A percentile compares a stretch with the other conserved stretches of the same genome.
Conservation (phyloP, 2,113 vertebrate genomes). For the Pachypanchax playfairii region DNA sequence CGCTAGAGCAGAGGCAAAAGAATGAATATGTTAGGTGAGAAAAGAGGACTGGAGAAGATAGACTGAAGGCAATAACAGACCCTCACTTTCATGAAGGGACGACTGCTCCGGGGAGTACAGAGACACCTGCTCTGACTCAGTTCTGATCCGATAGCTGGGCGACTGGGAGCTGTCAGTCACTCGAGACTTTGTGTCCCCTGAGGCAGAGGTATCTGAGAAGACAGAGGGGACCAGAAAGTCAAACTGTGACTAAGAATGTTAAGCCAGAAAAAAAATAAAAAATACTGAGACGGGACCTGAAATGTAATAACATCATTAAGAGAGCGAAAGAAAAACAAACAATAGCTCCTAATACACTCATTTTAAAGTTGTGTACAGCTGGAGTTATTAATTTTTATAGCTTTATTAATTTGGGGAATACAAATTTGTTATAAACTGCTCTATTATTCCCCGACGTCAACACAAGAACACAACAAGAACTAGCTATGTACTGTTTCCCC, state of each 20-base stretch:
- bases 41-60: conserved; percentile 47
- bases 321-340: conserved; percentile 30
- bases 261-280: conserved; percentile 14
- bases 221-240: conserved; percentile 35
- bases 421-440: conserved; percentile 36
- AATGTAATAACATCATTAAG: conserved; percentile 33
- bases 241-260: conserved; percentile 20
- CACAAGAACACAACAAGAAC: conserved; percentile 39
- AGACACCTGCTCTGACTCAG: conserved; percentile 87
- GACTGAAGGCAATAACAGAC: conserved; percentile 86
- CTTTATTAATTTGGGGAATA: conserved; percentile 28
- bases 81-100: conserved; percentile 98
- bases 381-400: conserved; percentile 52
- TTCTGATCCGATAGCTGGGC: conserved; percentile 87
- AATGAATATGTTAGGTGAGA: not conserved
- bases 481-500: conserved; percentile 44
- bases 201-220: conserved; percentile 85
- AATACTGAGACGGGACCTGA: conserved; percentile 5
- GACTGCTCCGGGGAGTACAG: conserved; percentile 92
- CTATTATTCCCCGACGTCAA: conserved; percentile 7
- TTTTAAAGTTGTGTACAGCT: conserved; percentile 37
- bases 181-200: conserved; percentile 83
- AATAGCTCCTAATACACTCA: conserved; percentile 58
- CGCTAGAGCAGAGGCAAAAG: conserved; percentile 5
- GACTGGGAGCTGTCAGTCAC: conserved; percentile 85